Conservation (phyloP, 2,113 vertebrate species). For the Brachypodius melanocephalos region DNA sequence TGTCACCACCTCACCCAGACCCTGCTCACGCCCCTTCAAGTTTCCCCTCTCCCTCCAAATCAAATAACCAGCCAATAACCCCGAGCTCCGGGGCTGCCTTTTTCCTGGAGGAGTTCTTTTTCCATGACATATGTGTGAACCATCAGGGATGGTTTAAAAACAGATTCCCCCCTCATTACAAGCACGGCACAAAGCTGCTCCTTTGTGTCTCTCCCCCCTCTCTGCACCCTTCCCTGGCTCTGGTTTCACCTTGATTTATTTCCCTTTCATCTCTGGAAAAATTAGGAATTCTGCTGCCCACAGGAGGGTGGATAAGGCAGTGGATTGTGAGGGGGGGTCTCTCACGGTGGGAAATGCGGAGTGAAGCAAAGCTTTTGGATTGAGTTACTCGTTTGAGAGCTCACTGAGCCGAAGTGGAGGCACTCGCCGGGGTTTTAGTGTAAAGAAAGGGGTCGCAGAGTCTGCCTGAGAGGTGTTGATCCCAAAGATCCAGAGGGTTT, state of each 20-base stretch:
- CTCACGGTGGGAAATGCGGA: not conserved
- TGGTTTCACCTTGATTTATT: not conserved
- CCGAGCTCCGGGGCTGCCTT: not conserved
- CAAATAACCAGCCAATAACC: not conserved
- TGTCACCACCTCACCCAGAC: not conserved
- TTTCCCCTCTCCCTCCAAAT: not conserved
- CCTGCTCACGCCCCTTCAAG: fast-evolving
- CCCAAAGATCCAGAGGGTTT: not conserved
- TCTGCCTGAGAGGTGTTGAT: not conserved
- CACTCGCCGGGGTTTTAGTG: not conserved
- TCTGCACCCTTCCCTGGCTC: not conserved
- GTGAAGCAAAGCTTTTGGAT: not conserved
- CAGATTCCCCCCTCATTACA: not conserved
- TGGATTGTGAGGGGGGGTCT: not conserved
- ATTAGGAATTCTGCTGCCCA: not conserved
- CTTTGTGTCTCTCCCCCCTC: not conserved
- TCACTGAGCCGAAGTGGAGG: not conserved
- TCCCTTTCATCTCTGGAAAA: slow-evolving; percentile 23
- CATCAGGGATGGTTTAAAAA: not conserved
- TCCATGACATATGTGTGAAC: not conserved
- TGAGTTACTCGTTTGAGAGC: not conserved
- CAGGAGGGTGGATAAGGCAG: not conserved
- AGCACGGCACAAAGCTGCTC: not conserved
- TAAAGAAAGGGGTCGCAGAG: fast-evolving
- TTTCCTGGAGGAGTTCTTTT: not conserved